Evolutionary conservation across 2,888 invertebrate genomes (phyloP).

Genomic region (Cataglyphis albicans): DNA sequence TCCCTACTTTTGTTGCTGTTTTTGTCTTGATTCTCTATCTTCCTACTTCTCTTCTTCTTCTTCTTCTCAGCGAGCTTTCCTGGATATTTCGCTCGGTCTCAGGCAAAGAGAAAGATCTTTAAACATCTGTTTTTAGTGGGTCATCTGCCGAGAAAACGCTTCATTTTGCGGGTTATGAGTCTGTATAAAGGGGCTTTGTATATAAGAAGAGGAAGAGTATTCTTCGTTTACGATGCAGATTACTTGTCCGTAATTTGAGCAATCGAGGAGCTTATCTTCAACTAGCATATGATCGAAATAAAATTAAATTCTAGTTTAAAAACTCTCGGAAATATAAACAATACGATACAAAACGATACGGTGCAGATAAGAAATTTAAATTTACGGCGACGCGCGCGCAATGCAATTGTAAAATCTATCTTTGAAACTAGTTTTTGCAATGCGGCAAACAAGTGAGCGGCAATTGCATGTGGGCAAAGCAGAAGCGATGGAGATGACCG

Average conservation of each 20-base stretch:
- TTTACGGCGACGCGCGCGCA: neutral
- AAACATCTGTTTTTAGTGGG: constrained; percentile 52
- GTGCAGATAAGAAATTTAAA: neutral
- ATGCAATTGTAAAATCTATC: neutral
- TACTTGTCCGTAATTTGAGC: constrained; percentile 8
- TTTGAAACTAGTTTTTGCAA: constrained; percentile 48
- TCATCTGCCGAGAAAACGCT: constrained; percentile 25
- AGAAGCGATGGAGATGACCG: constrained; percentile 23
- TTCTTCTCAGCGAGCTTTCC: constrained; percentile 9
- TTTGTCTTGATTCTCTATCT: constrained; percentile 33
- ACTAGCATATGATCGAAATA: neutral
- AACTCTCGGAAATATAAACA: neutral
- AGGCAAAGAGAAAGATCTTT: constrained; percentile 32
- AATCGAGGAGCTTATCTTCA: neutral
- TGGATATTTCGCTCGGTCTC: constrained; percentile 32
- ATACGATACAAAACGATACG: neutral
- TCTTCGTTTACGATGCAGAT: constrained; percentile 2
- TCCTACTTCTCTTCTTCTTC: neutral
- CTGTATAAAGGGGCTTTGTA: constrained; percentile 25
- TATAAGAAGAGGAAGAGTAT: neutral
- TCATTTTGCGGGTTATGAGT: constrained; percentile 56
- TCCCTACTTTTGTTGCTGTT: constrained; percentile 57
- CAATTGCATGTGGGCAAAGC: constrained; percentile 48
- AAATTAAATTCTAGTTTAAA: neutral
- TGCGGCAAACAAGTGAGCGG: constrained; percentile 55